Evolutionary conservation across 1,140 invertebrate species (phyloP), one percentile per base, ranked within the genome.

Genomic region (Calycopis cecrops): DNA sequence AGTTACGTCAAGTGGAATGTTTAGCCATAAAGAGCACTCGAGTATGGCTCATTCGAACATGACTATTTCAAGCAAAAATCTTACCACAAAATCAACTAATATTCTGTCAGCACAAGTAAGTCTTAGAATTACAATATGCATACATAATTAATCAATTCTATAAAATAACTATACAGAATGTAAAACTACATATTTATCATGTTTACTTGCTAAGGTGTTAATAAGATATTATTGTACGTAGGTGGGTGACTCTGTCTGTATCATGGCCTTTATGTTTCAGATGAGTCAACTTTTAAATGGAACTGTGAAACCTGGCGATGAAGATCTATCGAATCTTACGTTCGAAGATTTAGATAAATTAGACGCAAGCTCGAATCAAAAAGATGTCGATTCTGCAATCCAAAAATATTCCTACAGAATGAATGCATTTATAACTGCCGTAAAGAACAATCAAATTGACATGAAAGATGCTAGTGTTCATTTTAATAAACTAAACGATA

Each of bases 301-400:
- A 28, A 84, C 81, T 9, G 88, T 88, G 17, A 89, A 90, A 66
- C 81, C 88, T 8, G 89, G 89, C 14, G 92, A 93, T 52, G 91
- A 92, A 42, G 89, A 91, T 52, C 81, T 92, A 2, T 79, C 92
- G 3, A 89, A 90, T 37, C 79, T 93, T 42, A 90, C 90, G 16
- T 91, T 96, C 69, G 94, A 96, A 59, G 96, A 97, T 82, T 88
- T 97, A 34, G 94, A 95, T 56, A 91, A 90, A 6, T 83, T 97
- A 37, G 91, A 91, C 44, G 89, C 91, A 3, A 90, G 89, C 40
- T 95, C 95, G 10, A 93, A 92, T 60, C 88, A 89, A 14, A 91
- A 92, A 59, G 95, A 97, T 53, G 93, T 97, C 2, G 93, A 96
- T 59, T 87, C 88, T 55, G 94, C 94, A 1, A 96, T 95, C 55